Evolutionary conservation across 1,140 invertebrate genomes (phyloP), one percentile per base, ranked within the genome.

Genomic region (Babylonia areolata): DNA sequence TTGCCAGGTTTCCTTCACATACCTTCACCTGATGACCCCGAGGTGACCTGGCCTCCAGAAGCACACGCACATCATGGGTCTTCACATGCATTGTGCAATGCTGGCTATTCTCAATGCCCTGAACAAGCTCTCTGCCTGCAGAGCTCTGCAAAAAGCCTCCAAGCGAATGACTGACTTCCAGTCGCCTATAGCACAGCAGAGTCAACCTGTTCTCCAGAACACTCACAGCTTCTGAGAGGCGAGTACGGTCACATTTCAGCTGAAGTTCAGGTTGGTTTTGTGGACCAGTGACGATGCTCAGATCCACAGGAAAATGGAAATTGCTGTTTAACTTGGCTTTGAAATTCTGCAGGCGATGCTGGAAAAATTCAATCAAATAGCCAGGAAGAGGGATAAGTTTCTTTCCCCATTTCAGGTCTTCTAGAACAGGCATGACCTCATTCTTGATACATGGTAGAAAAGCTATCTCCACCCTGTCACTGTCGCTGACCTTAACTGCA

Each of bases 11-110:
- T 42, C 78, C 78, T 35, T 80, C 78, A 33, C 42, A 80, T 3
- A 80, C 11, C 31, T 46, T 17, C 42, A 80, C n/a, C 78, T 35
- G 78, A 54, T 51, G 78, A 58, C 78, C 78, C 28, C 35, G 40
- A 28, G 46, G 46, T 12, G 46, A 35, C 40, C 42, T 80, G 3
- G 31, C 28, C 28, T 6, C 12, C 40, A 80, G 42, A 28, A 80
- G 78, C 28, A 80, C 1, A n/a, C 33, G 11, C 78, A 31, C 15
- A 54, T n/a, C 46, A 3, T 1, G 23, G 5, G 78, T 33, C 78
- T 54, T n/a, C n/a, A 54, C 42, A 40, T 31, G 31, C 28, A 80
- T 31, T 35, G 9, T 35, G 37, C 78, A 80, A 6, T 39, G 40
- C 6, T n/a, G n/a, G 2, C 23, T 51, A 2, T 51, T 39, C 33